phyloP scores from a whole-genome alignment of 2,797 vertebrate genomes.

The Squalus acanthias region DNA sequence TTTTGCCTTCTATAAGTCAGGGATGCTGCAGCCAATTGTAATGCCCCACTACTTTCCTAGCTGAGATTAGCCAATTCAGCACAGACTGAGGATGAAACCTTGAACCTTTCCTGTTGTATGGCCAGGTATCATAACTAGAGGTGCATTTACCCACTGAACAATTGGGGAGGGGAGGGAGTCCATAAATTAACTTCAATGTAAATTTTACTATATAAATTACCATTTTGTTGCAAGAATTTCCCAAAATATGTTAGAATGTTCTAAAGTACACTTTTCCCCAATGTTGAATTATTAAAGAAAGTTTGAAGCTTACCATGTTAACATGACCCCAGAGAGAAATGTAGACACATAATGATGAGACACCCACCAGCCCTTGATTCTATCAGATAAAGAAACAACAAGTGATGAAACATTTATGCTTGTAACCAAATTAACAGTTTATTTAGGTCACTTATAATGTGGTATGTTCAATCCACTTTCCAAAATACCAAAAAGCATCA shows the following conservation, averaged over 20 bases:
- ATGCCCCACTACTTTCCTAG: background rate
- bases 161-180: background rate
- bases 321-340: constrained; percentile 93
- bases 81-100: background rate
- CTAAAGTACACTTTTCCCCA: too few relatives aligned
- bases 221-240: background rate
- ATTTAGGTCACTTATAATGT: background rate
- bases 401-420: background rate
- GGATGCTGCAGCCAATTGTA: background rate
- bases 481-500: background rate
- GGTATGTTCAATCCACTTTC: background rate
- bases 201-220: background rate
- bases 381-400: constrained; percentile 45
- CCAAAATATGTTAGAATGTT: background rate
- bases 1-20: background rate
- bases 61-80: background rate
- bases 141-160: background rate
- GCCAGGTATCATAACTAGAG: background rate
- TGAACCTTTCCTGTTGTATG: background rate
- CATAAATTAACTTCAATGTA: background rate
- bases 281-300: background rate
- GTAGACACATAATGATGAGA: constrained; percentile 95
- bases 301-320: constrained; percentile 81
- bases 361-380: constrained; percentile 99
- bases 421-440: background rate